Percentiles rank a stretch among this genome's conserved stretches.
These are phyloP conservation scores for Onthophagus taurus DNA, from an alignment of 1,140 invertebrate genomes.

Conservation along the genomic window DNA sequence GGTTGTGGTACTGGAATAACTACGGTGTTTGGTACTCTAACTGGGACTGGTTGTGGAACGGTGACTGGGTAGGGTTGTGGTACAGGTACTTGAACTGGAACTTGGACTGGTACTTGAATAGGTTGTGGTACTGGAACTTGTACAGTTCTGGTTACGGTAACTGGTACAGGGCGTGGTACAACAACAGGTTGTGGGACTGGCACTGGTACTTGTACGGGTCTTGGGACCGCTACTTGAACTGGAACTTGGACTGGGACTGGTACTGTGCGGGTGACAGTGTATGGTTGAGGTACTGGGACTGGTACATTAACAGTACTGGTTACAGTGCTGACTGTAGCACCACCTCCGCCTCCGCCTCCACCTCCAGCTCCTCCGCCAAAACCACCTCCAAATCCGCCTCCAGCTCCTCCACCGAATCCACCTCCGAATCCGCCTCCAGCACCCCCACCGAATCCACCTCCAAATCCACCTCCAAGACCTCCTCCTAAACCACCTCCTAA, in stretches of 20 bases:
- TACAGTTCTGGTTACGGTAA: slow-evolving; percentile 11
- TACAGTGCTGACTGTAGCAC: slow-evolving; percentile 19
- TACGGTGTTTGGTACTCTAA: slow-evolving; percentile 29
- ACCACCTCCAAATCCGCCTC: slow-evolving; percentile 14
- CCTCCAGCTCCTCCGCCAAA: slow-evolving; percentile 17
- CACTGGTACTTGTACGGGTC: slow-evolving; percentile 19
- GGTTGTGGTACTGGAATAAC: slow-evolving; percentile 47
- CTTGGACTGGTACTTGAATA: slow-evolving; percentile 18
- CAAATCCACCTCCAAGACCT: slow-evolving; percentile 18
- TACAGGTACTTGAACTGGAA: slow-evolving; percentile 20
- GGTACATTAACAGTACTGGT: slow-evolving; percentile 18
- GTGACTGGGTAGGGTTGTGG: slow-evolving; percentile 30
- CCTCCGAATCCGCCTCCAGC: slow-evolving; percentile 15
- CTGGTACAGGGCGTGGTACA: slow-evolving; percentile 14
- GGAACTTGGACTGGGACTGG: slow-evolving; percentile 20
- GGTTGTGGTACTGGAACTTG: slow-evolving; percentile 22
- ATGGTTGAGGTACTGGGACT: slow-evolving; percentile 22
- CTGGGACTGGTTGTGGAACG: slow-evolving; percentile 25
- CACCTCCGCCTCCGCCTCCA: slow-evolving; percentile 17
- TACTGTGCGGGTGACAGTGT: slow-evolving; percentile 22
- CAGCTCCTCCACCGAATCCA: slow-evolving; percentile 14
- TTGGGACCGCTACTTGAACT: slow-evolving; percentile 17
- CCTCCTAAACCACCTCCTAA: slow-evolving; percentile 15
- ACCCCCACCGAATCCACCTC: slow-evolving; percentile 15
- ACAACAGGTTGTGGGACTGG: slow-evolving; percentile 18